Evolutionary conservation across 2,797 vertebrate species (phyloP).

Genomic region (Microtus agrestis): DNA sequence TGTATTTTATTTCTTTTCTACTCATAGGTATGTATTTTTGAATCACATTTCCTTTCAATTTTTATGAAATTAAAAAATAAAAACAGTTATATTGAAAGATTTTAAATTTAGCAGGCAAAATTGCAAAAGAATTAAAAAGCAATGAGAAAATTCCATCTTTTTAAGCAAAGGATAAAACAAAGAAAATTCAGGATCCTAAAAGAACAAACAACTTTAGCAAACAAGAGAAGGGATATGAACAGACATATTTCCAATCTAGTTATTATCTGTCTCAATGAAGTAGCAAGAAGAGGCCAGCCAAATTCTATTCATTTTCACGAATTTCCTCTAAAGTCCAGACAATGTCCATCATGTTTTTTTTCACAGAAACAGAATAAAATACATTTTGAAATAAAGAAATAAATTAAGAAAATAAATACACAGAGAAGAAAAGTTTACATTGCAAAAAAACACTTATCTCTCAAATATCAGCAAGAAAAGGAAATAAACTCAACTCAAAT

Average conservation of each 20-base stretch:
- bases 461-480: neutral
- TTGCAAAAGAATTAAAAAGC: neutral
- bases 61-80: neutral
- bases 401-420: neutral
- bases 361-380: too few species aligned
- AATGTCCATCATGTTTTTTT: neutral
- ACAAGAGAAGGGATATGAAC: neutral
- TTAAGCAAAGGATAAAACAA: neutral
- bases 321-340: neutral
- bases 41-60: neutral
- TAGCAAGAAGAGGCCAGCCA: neutral
- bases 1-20: neutral
- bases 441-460: neutral
- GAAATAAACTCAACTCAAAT: neutral
- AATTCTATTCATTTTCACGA: neutral
- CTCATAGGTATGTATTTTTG: neutral
- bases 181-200: neutral
- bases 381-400: too few species aligned
- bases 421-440: neutral
- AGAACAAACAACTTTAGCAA: neutral
- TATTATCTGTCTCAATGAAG: neutral
- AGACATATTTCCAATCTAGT: neutral
- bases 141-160: neutral
- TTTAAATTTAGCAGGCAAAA: neutral
- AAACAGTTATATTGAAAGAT: neutral